These are phyloP conservation scores for Andrena fulva DNA, from an alignment of 2,888 invertebrate genomes.

Conservation along the genomic window DNA sequence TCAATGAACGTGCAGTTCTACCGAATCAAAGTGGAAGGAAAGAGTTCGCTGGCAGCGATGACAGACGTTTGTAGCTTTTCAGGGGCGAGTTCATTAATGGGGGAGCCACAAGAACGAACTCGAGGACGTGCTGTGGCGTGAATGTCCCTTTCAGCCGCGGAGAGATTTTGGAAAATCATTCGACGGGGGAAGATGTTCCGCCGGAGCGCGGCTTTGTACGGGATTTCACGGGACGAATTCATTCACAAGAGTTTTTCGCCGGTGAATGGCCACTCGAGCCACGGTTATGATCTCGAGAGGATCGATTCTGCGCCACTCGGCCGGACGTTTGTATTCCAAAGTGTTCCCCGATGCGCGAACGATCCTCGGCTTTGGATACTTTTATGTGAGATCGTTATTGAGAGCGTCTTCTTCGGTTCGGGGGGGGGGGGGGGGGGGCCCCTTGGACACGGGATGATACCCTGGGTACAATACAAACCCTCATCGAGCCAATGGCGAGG, in stretches of 20 bases:
- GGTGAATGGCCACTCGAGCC: constrained; percentile 57
- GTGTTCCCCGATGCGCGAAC: constrained; percentile 45
- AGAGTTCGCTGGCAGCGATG: constrained; percentile 42
- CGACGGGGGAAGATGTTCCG: constrained; percentile 54
- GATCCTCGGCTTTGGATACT: constrained; percentile 35
- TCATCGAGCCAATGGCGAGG: neutral
- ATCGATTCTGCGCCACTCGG: constrained; percentile 57
- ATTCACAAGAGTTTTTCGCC: constrained; percentile 50
- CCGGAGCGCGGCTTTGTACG: constrained; percentile 52
- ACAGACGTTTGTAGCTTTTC: constrained; percentile 24
- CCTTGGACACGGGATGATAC: neutral
- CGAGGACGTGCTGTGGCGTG: constrained; percentile 9
- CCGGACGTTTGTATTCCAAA: constrained; percentile 45
- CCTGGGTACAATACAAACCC: neutral
- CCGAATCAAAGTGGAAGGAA: constrained; percentile 2
- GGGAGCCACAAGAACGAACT: constrained; percentile 42
- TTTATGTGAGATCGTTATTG: constrained; percentile 44
- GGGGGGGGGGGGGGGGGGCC: neutral
- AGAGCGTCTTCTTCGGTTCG: constrained; percentile 7
- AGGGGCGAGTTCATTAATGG: constrained; percentile 46
- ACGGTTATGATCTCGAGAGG: constrained; percentile 62
- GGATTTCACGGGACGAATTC: constrained; percentile 62
- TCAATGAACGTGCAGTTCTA: too few species aligned
- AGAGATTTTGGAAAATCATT: constrained; percentile 65
- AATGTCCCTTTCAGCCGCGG: constrained; percentile 16